These are phyloP conservation scores for Montipora capricornis DNA, from an alignment of 64 coral and sea anemone species.

Conservation along the genomic window DNA sequence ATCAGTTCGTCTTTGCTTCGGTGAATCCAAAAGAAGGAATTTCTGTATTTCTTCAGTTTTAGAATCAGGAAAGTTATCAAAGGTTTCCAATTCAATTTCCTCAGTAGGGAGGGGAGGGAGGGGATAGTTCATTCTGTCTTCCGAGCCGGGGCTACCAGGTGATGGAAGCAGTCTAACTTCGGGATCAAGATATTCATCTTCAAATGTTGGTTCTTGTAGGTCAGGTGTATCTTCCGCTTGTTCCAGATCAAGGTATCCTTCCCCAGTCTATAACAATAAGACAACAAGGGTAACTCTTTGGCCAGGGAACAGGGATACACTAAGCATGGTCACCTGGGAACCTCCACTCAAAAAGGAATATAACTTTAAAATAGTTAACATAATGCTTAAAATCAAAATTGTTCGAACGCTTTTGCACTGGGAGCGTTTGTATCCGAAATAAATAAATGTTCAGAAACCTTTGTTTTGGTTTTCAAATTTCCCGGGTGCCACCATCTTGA, in stretches of 20 bases:
- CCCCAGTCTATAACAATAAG: constrained; percentile 64
- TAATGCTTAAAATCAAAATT: too few species aligned
- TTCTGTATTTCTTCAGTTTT: constrained; percentile 38
- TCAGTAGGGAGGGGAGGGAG: constrained; percentile 83
- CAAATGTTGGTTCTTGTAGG: constrained; percentile 28
- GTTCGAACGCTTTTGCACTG: too few species aligned
- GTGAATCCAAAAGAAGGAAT: constrained; percentile 61
- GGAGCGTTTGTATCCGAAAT: too few species aligned
- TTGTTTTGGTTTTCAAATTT: too few species aligned
- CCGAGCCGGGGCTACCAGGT: constrained; percentile 12
- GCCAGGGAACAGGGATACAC: too few species aligned
- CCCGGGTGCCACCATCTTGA: too few species aligned
- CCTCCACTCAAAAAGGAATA: too few species aligned
- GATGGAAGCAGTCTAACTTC: constrained; percentile 34
- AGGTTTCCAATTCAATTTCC: constrained; percentile 74
- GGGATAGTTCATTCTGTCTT: constrained; percentile 43
- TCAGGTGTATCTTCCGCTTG: constrained; percentile 24
- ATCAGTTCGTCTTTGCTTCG: constrained; percentile 34
- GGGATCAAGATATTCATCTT: constrained; percentile 73
- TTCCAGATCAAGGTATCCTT: constrained; percentile 83
- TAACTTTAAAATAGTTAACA: too few species aligned
- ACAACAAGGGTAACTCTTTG: neutral
- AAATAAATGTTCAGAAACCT: too few species aligned
- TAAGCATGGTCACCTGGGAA: too few species aligned
- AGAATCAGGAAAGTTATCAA: constrained; percentile 32